Base-by-base conservation (phyloP, 1,140 invertebrate genomes). In the Anthonomus grandis region DNA sequence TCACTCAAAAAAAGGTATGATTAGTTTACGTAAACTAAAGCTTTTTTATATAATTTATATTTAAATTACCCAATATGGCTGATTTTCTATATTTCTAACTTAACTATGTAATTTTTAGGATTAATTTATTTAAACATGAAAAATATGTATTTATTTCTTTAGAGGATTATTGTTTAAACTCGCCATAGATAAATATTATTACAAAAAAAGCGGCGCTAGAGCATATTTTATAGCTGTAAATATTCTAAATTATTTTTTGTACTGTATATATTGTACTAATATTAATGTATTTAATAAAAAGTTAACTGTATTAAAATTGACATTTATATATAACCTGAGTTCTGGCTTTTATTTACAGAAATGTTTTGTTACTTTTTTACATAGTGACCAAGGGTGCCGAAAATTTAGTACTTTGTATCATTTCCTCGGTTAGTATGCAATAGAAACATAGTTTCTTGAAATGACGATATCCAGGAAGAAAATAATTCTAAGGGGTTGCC, bases 231-330 rank as follows among this genome's bases (percentile, higher is more conserved):
- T 6, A 4, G 37, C 22, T 57, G 54, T 57, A 55, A 25, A 57
- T 60, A 60, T 48, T 57, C 27, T 53, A 59, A 59, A 39, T 45
- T 54, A 54, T 62, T 62, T 58, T 62, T 55, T 59, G 19, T 18
- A 49, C n/a, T 49, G 46, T 49, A 49, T 27, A 49, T 49, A 49
- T 27, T n/a, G 24, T 49, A 27, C 24, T 36, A 49, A 49, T 49
- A 49, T 4, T 34, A 31, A 36, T 49, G 17, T 49, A 49, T 49
- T 49, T 49, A 49, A 49, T 49, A 27, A 49, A 49, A 49, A 49
- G 21, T 31, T n/a, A n/a, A n/a, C n/a, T n/a, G n/a, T n/a, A n/a
- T n/a, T n/a, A n/a, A n/a, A n/a, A n/a, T n/a, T n/a, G n/a, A n/a
- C n/a, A n/a, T n/a, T n/a, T n/a, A n/a, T n/a, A n/a, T n/a, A n/a